Conservation (phyloP, 2,888 invertebrate species). For the Syritta pipiens region DNA sequence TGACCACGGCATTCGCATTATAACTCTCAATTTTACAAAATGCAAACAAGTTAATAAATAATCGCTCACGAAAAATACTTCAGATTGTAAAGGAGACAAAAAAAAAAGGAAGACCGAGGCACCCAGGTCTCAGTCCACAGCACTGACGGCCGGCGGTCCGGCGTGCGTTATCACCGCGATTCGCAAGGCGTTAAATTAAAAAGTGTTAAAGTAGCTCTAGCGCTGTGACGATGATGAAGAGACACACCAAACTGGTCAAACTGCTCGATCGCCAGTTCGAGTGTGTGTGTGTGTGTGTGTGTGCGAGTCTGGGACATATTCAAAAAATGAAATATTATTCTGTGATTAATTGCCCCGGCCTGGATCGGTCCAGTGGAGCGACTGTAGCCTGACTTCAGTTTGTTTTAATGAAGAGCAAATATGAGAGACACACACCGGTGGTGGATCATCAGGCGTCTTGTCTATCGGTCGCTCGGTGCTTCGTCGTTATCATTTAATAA, state of each 20-base stretch:
- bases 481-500: constrained; percentile 64
- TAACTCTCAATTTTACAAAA: constrained; percentile 66
- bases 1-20: constrained; percentile 64
- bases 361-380: constrained; percentile 17
- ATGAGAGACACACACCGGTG: too few relatives aligned
- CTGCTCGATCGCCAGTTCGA: background rate
- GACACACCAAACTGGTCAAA: constrained; percentile 38
- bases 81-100: constrained; percentile 16
- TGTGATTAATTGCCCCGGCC: constrained; percentile 56
- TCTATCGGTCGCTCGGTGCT: constrained; percentile 34
- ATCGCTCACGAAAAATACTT: constrained; percentile 59
- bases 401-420: constrained; percentile 67
- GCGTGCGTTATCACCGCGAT: constrained; percentile 52
- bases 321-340: constrained; percentile 62
- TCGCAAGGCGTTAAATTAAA: constrained; percentile 41
- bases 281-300: constrained; percentile 2
- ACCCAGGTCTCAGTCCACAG: constrained; percentile 22
- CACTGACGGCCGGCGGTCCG: constrained; percentile 31
- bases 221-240: constrained; percentile 47
- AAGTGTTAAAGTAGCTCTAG: constrained; percentile 51
- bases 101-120: background rate
- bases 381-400: constrained; percentile 44
- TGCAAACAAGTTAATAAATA: constrained; percentile 68
- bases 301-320: constrained; percentile 54
- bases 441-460: too few relatives aligned